These are phyloP conservation scores for Oreochromis grahami DNA, from an alignment of 2,797 vertebrate species.

Conservation along the genomic window DNA sequence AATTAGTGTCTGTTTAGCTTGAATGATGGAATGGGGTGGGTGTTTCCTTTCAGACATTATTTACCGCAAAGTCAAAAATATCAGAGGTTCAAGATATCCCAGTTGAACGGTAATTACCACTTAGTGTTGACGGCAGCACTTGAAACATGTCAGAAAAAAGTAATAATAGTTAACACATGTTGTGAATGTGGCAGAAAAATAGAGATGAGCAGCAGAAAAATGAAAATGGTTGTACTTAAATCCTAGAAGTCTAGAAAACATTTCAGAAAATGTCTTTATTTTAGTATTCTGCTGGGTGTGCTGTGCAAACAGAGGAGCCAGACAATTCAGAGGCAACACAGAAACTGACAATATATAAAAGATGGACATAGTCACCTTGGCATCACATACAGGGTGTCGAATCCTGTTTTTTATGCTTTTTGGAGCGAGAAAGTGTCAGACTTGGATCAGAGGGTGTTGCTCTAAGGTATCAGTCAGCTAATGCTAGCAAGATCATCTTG, in stretches of 20 bases:
- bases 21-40: neutral
- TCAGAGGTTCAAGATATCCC: neutral
- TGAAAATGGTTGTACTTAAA: neutral
- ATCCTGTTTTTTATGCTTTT: neutral
- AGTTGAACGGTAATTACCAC: neutral
- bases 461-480: neutral
- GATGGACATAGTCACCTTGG: neutral
- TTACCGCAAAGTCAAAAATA: neutral
- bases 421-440: neutral
- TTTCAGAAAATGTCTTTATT: neutral
- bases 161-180: neutral
- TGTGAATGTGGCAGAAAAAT: neutral
- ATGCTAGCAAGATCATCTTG: neutral
- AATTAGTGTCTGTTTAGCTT: neutral
- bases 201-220: neutral
- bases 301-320: neutral
- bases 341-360: neutral
- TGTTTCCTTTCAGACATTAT: neutral
- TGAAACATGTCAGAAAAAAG: neutral
- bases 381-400: neutral
- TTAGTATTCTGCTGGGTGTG: neutral
- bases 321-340: neutral
- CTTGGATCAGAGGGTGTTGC: neutral
- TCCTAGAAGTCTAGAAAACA: neutral
- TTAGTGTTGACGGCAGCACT: neutral